These are phyloP conservation scores for Garra rufa DNA, from an alignment of 2,113 vertebrate species.

Conservation along the genomic window DNA sequence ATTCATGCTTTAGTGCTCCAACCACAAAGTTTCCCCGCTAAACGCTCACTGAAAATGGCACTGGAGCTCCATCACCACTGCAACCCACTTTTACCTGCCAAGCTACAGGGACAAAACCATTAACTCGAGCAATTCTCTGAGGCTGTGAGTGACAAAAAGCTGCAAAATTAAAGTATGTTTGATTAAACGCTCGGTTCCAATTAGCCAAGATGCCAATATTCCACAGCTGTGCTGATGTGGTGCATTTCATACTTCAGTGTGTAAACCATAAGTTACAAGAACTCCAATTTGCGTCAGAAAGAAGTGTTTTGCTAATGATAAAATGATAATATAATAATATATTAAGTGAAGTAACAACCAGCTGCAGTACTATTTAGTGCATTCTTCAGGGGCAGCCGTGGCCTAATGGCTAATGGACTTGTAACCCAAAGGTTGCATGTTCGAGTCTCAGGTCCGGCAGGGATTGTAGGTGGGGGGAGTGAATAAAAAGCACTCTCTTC, in stretches of 20 bases:
- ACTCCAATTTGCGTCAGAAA: not conserved
- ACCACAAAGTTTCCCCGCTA: conserved; percentile 25
- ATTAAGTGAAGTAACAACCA: not conserved
- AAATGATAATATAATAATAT: not conserved
- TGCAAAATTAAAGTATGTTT: not conserved
- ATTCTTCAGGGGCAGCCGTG: too few relatives aligned
- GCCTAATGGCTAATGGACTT: too few relatives aligned
- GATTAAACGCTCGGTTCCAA: not conserved
- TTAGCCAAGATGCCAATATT: not conserved
- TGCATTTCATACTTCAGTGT: not conserved
- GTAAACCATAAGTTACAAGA: not conserved
- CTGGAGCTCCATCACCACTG: not conserved
- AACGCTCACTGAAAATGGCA: conserved; percentile 15
- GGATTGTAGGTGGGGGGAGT: too few relatives aligned
- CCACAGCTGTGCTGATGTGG: not conserved
- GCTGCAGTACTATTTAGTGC: not conserved
- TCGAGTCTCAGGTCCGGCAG: too few relatives aligned
- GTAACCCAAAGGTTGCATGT: too few relatives aligned
- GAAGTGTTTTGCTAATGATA: not conserved
- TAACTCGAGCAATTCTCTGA: not conserved
- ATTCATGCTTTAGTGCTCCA: not conserved
- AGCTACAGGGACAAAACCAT: not conserved
- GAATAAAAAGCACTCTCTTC: too few relatives aligned
- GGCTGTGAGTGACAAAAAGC: not conserved
- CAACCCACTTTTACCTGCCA: not conserved